Base-by-base conservation (phyloP, 1,140 invertebrate genomes). In the Tetramorium simillimum region DNA sequence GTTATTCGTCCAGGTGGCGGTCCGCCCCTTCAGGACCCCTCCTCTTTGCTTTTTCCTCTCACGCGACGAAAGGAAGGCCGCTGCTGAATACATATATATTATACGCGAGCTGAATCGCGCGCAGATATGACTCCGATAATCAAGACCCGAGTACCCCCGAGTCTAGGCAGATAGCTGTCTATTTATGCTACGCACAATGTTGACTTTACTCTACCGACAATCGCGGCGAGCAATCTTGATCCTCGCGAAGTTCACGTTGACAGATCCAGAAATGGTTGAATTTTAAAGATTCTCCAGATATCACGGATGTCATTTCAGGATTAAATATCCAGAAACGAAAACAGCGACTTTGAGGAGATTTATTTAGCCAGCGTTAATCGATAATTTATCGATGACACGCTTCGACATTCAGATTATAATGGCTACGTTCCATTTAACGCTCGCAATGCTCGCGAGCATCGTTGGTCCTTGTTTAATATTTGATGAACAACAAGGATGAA, bases 81-180 rank as follows among this genome's bases (percentile, higher is more conserved):
- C 63, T 86, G 76, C 75, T 86, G 53, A n/a, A 75, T 33, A 56
- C 7, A 33, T 37, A 58, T 24, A 40, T 43, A 46, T 28, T 6
- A 43, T 76, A 63, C 89, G 92, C 90, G 91, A 89, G 70, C 69
- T 85, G 89, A 91, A 93, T 91, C 51, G 67, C 85, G 67, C 56
- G 65, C 65, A 88, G 87, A 89, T 89, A 89, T 37, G 60, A 60
- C 43, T 49, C 49, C 51, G 88, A 89, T 89, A 86, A 69, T 72
- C 21, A 33, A 73, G 73, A 86, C 51, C 46, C 63, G 72, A 80
- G 65, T 86, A 46, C 46, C 62, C 21, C 62, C 18, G 43, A 51
- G 43, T 18, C 69, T 62, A 65, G 78, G 28, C 46, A 56, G 49
- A 67, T 72, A 82, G 33, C 43, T 69, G 40, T 16, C 49, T 40